These are phyloP conservation scores for Dipodomys spectabilis DNA, from an alignment of 2,113 vertebrate species.

Conservation along the genomic window DNA sequence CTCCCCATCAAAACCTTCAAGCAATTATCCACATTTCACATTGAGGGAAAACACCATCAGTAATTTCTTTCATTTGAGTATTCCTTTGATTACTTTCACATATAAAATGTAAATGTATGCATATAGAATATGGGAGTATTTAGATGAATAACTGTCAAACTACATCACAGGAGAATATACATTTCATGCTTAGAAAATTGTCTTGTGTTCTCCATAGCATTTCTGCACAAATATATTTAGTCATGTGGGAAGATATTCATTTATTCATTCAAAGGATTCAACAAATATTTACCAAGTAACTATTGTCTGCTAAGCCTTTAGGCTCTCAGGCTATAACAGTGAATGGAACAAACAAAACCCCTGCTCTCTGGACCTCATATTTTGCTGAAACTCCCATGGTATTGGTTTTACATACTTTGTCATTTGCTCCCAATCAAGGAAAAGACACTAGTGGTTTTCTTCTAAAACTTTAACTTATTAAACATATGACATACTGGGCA, in stretches of 20 bases:
- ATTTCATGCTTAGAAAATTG: neutral
- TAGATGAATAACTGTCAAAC: neutral
- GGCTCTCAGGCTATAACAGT: neutral
- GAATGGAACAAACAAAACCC: neutral
- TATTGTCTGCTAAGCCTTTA: neutral
- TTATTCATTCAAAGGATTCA: slow-evolving; percentile 1
- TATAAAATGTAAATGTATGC: neutral
- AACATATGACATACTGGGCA: neutral
- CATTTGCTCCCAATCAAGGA: neutral
- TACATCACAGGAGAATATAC: neutral
- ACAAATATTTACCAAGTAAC: slow-evolving; percentile 1
- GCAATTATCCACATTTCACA: neutral
- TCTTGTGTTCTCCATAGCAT: neutral
- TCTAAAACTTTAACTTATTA: neutral
- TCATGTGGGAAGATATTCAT: neutral
- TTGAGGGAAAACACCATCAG: neutral
- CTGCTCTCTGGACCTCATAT: neutral
- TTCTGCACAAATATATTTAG: neutral
- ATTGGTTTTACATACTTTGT: neutral
- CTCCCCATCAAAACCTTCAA: neutral
- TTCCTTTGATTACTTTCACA: neutral
- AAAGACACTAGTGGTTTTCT: neutral
- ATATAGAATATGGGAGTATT: neutral
- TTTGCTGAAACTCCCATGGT: neutral
- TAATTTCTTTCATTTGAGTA: neutral